Evolutionary conservation across 1,140 invertebrate species (phyloP), one percentile per base, ranked within the genome.

Genomic region (Neotoxoptera formosana): DNA sequence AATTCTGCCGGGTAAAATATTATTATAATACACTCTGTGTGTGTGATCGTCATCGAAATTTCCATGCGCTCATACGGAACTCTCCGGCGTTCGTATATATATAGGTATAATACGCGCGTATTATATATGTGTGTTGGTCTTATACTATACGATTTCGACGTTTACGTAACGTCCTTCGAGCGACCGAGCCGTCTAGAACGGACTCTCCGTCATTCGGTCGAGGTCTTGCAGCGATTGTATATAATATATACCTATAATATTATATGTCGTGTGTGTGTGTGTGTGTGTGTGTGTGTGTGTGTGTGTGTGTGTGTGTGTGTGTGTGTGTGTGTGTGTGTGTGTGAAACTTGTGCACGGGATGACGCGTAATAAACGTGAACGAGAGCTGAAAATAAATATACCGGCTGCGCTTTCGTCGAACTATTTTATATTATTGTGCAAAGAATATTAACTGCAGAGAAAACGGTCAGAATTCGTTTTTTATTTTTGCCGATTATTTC

Each of bases 41-140:
- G 76, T 83, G n/a, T 83, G 76, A 92, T 53, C 76, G 91, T 93
- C 91, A 93, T 93, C 91, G 36, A 93, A 93, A 93, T 93, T 93
- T 93, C 91, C 91, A 51, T 92, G 91, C 76, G 25, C 41, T 91
- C 90, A 76, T 34, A 86, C 81, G 91, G 91, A 93, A 93, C 91
- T 93, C n/a, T 36, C n/a, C 88, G 36, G 45, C 4, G 36, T 41
- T 41, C 41, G 41, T 41, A 41, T n/a, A n/a, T n/a, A n/a, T n/a
- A n/a, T 41, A 41, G 41, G 41, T 41, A 41, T 41, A 41, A 41
- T 41, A 41, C 41, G 4, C 41, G 4, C 1, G n/a, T n/a, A n/a
- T n/a, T n/a, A n/a, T n/a, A n/a, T n/a, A 56, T 25, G 30, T 56
- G 20, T 90, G 23, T 90, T 20, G 41, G 51, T 90, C 2, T 14